A percentile compares a stretch with the other conserved stretches of the same genome.
These are phyloP conservation scores for Hybos culiciformis DNA, from an alignment of 2,888 invertebrate species.

Conservation along the genomic window DNA sequence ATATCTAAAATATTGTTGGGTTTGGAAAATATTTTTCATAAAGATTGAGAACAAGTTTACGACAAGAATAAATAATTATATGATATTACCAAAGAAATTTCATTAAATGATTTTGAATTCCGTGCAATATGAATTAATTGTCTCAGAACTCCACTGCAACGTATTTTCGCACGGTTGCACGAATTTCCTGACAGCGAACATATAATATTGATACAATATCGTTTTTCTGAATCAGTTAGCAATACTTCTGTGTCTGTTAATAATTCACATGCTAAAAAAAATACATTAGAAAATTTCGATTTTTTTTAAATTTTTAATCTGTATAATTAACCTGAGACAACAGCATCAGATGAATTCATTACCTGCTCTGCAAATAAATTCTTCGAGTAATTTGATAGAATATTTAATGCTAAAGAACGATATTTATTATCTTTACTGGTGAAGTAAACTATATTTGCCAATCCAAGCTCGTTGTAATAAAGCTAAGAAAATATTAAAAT, in stretches of 20 bases:
- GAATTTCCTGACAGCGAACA: slow-evolving; percentile 31
- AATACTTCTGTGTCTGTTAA: slow-evolving; percentile 16
- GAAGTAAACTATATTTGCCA: slow-evolving; percentile 29
- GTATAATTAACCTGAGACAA: slow-evolving; percentile 25
- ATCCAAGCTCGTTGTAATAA: slow-evolving; percentile 15
- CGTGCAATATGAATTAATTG: slow-evolving; percentile 29
- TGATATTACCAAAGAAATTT: slow-evolving; percentile 25
- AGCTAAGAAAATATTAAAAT: no score
- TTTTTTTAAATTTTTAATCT: background rate
- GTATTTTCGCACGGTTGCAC: slow-evolving; percentile 34
- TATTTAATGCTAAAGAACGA: slow-evolving; percentile 26
- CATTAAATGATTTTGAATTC: slow-evolving; percentile 25
- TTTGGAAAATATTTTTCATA: no score
- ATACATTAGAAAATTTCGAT: background rate
- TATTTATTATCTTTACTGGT: slow-evolving; percentile 26
- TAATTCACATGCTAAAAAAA: background rate
- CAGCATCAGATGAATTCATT: slow-evolving; percentile 29
- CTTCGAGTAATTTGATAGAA: slow-evolving; percentile 32
- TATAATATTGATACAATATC: slow-evolving; percentile 31
- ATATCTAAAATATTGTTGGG: background rate
- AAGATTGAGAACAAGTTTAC: no score
- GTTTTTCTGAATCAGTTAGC: slow-evolving; percentile 25
- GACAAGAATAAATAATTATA: no score
- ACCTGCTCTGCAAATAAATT: slow-evolving; percentile 24
- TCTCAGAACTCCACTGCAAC: slow-evolving; percentile 30